phyloP scores from a whole-genome alignment of 2,888 invertebrate species.

The Diarsia rubi region DNA sequence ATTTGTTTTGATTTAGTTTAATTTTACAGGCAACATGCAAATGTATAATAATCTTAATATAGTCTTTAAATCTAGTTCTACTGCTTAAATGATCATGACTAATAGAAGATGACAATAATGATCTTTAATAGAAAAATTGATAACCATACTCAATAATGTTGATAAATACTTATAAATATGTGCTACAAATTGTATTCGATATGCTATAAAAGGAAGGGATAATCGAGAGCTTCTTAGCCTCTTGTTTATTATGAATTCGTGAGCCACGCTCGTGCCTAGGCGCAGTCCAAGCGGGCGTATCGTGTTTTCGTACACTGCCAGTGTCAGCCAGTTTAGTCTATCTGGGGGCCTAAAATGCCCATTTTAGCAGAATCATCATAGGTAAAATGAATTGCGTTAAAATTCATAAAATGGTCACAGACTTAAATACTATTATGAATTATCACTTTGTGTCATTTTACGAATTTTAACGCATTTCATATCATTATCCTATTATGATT shows the following conservation, averaged over 20 bases:
- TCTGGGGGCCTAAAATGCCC: too few relatives aligned
- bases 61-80: background rate
- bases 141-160: background rate
- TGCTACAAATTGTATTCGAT: background rate
- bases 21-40: background rate
- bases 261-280: slow-evolving; percentile 70
- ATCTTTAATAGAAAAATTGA: background rate
- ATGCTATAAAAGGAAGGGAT: slow-evolving; percentile 23
- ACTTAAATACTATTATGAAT: too few relatives aligned
- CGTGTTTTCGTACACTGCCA: slow-evolving; percentile 55
- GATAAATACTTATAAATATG: slow-evolving; percentile 7
- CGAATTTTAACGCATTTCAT: too few relatives aligned
- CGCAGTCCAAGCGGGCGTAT: slow-evolving; percentile 63
- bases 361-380: too few relatives aligned
- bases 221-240: slow-evolving; percentile 68
- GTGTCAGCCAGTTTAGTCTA: slow-evolving; percentile 52
- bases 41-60: background rate
- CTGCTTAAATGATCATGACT: background rate
- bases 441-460: too few relatives aligned
- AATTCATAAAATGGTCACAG: too few relatives aligned
- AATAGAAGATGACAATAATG: background rate
- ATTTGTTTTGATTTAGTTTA: background rate
- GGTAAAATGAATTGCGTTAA: too few relatives aligned
- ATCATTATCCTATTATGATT: too few relatives aligned
- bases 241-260: slow-evolving; percentile 77